These are phyloP conservation scores for Poeciliopsis infans DNA, from an alignment of 2,797 vertebrate species.

Conservation along the genomic window DNA sequence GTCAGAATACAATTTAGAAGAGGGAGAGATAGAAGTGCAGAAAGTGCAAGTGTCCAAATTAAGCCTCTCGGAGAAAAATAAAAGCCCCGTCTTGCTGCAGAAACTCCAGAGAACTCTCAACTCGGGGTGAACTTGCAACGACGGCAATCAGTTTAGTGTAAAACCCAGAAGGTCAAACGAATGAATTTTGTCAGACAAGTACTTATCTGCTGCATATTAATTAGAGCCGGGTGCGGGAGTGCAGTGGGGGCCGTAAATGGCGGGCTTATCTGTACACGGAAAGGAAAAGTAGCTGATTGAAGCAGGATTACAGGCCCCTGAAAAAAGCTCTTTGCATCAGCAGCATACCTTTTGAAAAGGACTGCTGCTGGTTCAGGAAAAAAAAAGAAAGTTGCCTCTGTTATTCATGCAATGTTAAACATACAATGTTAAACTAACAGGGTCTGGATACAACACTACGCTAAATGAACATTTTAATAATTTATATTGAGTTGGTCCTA, in stretches of 20 bases:
- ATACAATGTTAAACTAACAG: slow-evolving; percentile 38
- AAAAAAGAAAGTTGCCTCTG: slow-evolving; percentile 26
- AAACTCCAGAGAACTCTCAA: slow-evolving; percentile 70
- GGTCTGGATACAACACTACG: not conserved
- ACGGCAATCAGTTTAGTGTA: slow-evolving; percentile 75
- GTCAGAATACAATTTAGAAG: slow-evolving; percentile 80
- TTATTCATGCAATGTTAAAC: slow-evolving; percentile 31
- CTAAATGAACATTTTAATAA: slow-evolving; percentile 4
- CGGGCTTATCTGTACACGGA: slow-evolving; percentile 79
- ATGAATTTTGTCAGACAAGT: slow-evolving; percentile 80
- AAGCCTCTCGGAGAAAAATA: slow-evolving; percentile 62
- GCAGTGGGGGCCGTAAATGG: slow-evolving; percentile 75
- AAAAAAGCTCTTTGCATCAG: slow-evolving; percentile 80
- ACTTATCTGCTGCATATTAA: slow-evolving; percentile 84
- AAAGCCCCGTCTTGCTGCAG: slow-evolving; percentile 48
- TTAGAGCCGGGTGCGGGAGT: slow-evolving; percentile 67
- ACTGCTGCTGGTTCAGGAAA: slow-evolving; percentile 59
- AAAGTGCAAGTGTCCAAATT: slow-evolving; percentile 60
- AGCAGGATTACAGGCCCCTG: slow-evolving; percentile 82
- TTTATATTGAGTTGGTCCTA: not conserved
- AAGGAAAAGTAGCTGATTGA: slow-evolving; percentile 82
- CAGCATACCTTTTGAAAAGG: slow-evolving; percentile 65
- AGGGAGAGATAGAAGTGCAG: slow-evolving; percentile 46
- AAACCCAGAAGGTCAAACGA: slow-evolving; percentile 81
- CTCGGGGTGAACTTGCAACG: slow-evolving; percentile 70